Evolutionary conservation across 2,113 vertebrate genomes (phyloP), one percentile per base, ranked within the genome.

Genomic region (Bubo blakistoni): DNA sequence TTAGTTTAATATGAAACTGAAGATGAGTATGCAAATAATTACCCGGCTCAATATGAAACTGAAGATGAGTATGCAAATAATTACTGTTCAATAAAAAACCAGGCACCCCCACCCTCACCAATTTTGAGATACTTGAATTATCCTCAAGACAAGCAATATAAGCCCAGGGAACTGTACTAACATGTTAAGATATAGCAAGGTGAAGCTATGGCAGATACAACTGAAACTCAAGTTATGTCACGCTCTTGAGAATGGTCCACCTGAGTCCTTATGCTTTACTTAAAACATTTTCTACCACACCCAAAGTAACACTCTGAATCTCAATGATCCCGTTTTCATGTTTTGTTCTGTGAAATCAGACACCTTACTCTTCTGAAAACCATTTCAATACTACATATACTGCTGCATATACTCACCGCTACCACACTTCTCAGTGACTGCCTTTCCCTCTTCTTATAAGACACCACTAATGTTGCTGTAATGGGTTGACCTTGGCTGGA

Each of bases 311-410:
- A 66, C 40, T 74, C 26, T 11, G 10, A 67, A 63, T 71, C 29
- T 42, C 42, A 57, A 3, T 5, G 13, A 2, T 55, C 16, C 32
- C 11, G 22, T 81, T 57, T 70, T 62, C 22, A 16, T 29, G 20
- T 55, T 78, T 87, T 54, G 16, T 55, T 85, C 26, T 27, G 30
- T 16, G 3, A n/a, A 69, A 77, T 54, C 16, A 69, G 32, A 51
- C 29, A 32, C 5, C n/a, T 42, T 36, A 15, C 9, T 51, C 6
- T 42, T 16, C 29, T 25, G 61, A 72, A 84, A 79, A 51, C 12
- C 40, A 13, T 13, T 46, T 54, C 0, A 0, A 29, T n/a, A 46
- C 7, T 59, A 42, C 32, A 42, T 9, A 47, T 3, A 30, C 32
- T 65, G 40, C 11, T 81, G 27, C 12, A 18, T 10, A 38, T 10